Conservation (phyloP, 2,113 vertebrate species). For the Pagrus major region DNA sequence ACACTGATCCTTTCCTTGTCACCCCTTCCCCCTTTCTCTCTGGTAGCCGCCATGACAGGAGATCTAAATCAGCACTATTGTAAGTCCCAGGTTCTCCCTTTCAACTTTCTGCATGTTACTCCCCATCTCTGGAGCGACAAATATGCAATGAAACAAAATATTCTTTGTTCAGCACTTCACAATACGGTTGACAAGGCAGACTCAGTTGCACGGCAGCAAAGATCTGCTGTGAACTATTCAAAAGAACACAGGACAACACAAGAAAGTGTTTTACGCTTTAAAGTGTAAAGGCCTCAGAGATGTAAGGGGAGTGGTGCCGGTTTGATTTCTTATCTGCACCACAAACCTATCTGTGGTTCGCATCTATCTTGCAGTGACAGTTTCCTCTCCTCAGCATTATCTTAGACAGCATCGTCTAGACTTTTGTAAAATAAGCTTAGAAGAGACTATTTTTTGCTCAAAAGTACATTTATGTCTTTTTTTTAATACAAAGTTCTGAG, state of each 20-base stretch:
- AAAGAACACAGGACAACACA: constrained; percentile 27
- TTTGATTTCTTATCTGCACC: constrained; percentile 38
- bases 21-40: no score
- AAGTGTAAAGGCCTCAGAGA: constrained; percentile 21
- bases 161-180: constrained; percentile 11
- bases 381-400: constrained; percentile 36
- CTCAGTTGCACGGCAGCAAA: background rate
- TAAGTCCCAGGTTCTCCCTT: background rate
- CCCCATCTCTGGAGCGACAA: background rate
- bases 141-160: constrained; percentile 30
- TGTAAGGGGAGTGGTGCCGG: background rate
- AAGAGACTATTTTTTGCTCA: constrained; percentile 1
- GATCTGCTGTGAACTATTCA: constrained; percentile 24
- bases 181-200: constrained; percentile 4
- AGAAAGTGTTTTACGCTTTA: background rate
- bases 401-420: constrained; percentile 10
- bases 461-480: background rate
- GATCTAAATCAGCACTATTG: constrained; percentile 19
- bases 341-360: constrained; percentile 17
- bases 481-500: background rate
- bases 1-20: constrained; percentile 3
- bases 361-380: constrained; percentile 12
- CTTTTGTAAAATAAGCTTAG: constrained; percentile 10
- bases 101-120: background rate
- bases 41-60: background rate